Base-by-base conservation (phyloP, 2,888 invertebrate species). In the Salpingus planirostris region DNA sequence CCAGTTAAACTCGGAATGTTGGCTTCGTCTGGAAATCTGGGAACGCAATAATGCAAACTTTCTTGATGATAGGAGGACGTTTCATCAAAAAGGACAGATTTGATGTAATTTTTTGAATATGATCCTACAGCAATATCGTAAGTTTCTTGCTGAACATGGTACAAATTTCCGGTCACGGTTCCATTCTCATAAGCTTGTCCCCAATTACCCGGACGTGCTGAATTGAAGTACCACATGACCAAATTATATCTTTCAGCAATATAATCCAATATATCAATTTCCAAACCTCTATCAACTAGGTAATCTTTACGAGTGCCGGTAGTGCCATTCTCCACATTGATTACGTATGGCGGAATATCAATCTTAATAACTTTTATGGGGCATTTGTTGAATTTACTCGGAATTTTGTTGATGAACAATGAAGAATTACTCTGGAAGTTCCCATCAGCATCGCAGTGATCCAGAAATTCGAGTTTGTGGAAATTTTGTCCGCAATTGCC, bases 271-370 rank as follows among this genome's bases (percentile, higher is more conserved):
- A 31, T 15, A 24, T 24, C 24, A 2, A 31, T 15, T 15, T 31
- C 31, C 8, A 31, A 10, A 11, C 31, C 31, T 15, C 10, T 15
- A 11, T 14, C 21, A 4, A 2, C 11, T 5, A 5, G 4, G 15
- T 30, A 10, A 10, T 10, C 24, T 11, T 24, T 24, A 2, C 5
- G 5, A 1, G 24, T 15, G 13, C 15, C 12, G 3, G 10, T 15
- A 15, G 21, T 31, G 3, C 15, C 23, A 15, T 31, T 31, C 3
- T 14, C 8, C 5, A 31, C 4, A 24, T 25, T 11, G 5, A 24
- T 31, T 11, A 31, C 25, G n/a, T 22, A 31, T 2, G 31, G 31
- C 24, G 31, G 31, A 15, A 15, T n/a, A 6, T 31, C 11, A 11
- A 24, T 14, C 5, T 10, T 18, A 7, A 10, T 6, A 3, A 31